These are phyloP conservation scores for Synanthedon myopaeformis DNA, from an alignment of 2,888 invertebrate genomes.

Conservation along the genomic window DNA sequence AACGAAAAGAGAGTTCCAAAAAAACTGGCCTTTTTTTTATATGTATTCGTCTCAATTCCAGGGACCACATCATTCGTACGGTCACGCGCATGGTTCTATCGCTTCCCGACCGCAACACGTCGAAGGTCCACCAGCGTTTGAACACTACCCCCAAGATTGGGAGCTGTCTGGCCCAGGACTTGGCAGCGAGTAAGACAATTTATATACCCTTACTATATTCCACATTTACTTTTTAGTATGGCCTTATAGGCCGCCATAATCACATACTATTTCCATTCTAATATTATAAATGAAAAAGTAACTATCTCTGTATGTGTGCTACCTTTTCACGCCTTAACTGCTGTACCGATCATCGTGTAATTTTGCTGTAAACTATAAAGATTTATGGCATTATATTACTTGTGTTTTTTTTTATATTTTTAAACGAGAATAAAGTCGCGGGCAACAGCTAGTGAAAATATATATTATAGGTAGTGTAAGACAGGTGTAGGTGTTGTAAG, in stretches of 20 bases:
- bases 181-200: conserved; percentile 66
- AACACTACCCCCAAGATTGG: conserved; percentile 68
- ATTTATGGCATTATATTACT: neutral
- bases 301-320: no score
- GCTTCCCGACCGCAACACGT: conserved; percentile 40
- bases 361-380: no score
- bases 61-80: conserved; percentile 30
- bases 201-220: no score
- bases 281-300: no score
- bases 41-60: conserved; percentile 7
- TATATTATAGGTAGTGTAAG: neutral
- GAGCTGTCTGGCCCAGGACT: conserved; percentile 73
- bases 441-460: neutral
- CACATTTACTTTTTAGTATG: no score
- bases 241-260: no score
- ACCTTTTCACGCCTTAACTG: no score
- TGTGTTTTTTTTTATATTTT: neutral
- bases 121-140: conserved; percentile 24
- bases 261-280: no score
- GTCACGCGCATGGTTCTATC: conserved; percentile 18
- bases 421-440: neutral
- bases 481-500: neutral
- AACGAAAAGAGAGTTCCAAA: neutral
- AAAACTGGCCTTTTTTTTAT: neutral
- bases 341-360: no score